phyloP scores from a whole-genome alignment of 1,140 invertebrate species.

The Tetramorium parvispinum region DNA sequence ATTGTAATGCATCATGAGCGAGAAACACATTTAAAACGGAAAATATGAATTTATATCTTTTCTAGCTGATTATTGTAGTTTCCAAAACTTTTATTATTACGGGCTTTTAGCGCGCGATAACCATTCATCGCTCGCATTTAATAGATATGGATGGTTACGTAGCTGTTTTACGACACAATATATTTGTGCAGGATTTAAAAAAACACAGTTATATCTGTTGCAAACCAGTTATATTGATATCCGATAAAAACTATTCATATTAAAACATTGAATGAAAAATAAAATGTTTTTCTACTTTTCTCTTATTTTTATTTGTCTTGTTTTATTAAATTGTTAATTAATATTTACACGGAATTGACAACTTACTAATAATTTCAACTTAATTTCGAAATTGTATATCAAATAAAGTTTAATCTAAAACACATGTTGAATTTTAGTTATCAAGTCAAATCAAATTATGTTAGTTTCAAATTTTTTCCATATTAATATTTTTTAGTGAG shows the following conservation, averaged over 20 bases:
- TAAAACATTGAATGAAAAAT: constrained; percentile 16
- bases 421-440: not conserved
- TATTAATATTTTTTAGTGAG: not conserved
- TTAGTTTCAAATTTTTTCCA: not conserved
- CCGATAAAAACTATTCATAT: constrained; percentile 1
- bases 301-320: not conserved
- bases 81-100: constrained; percentile 12
- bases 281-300: not conserved
- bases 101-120: constrained; percentile 5
- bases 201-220: constrained; percentile 30
- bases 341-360: not conserved
- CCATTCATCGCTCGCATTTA: constrained; percentile 22
- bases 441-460: no score
- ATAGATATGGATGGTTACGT: not conserved
- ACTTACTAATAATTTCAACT: not conserved
- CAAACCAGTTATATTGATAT: not conserved
- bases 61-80: not conserved
- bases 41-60: not conserved
- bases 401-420: not conserved
- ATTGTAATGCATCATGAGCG: not conserved
- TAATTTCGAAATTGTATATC: not conserved
- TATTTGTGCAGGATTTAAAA: not conserved
- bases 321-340: not conserved
- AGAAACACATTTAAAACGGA: not conserved
- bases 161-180: not conserved